A percentile compares a stretch with the other conserved stretches of the same genome.
These are phyloP conservation scores for Pseudois nayaur DNA, from an alignment of 2,113 vertebrate genomes.

Conservation along the genomic window DNA sequence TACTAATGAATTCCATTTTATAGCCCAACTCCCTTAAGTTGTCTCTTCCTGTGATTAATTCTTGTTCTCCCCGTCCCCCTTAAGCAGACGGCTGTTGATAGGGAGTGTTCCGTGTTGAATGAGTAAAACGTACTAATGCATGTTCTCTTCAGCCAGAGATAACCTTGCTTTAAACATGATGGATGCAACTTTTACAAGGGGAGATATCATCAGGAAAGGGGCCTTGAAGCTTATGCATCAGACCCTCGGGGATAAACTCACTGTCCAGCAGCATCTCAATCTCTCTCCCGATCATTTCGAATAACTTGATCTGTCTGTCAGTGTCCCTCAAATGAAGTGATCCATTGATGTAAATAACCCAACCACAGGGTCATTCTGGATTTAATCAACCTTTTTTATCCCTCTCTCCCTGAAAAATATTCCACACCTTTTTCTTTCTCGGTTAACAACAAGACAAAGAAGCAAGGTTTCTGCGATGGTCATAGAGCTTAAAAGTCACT, in stretches of 20 bases:
- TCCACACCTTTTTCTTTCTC: background rate
- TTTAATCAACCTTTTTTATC: background rate
- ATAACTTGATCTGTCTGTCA: background rate
- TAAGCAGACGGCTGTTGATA: conserved; percentile 89
- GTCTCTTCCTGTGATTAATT: conserved; percentile 89
- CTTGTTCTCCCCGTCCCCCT: conserved; percentile 66
- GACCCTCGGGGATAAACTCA: conserved; percentile 8
- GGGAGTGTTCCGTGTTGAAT: conserved; percentile 90
- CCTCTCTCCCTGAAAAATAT: fast-evolving
- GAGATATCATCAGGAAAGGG: conserved; percentile 72
- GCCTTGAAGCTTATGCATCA: conserved; percentile 33
- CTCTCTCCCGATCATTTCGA: background rate
- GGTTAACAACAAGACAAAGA: background rate
- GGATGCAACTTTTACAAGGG: conserved; percentile 82
- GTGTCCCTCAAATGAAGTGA: background rate
- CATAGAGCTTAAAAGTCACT: background rate
- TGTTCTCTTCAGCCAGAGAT: conserved; percentile 85
- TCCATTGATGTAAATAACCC: background rate
- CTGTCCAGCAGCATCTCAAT: background rate
- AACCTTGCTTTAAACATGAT: conserved; percentile 88
- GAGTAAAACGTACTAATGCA: conserved; percentile 93
- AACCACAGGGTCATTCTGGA: background rate
- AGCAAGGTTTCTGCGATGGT: background rate
- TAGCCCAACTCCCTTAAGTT: conserved; percentile 82
- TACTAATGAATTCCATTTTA: conserved; percentile 89